phyloP scores from a whole-genome alignment of 2,113 vertebrate genomes.

The Eidolon helvum region DNA sequence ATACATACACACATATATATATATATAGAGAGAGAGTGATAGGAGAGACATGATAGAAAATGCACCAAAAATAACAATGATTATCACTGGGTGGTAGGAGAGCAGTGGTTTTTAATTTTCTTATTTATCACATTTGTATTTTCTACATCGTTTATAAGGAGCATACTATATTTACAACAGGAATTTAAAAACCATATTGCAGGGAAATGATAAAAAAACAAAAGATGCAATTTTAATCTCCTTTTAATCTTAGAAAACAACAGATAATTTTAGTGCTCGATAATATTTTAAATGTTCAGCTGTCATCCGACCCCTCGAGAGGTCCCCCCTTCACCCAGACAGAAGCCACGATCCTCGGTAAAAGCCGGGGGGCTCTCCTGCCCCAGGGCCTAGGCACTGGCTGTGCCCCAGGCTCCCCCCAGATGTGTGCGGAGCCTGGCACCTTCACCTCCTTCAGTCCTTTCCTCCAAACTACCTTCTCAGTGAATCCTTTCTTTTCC shows the following conservation, averaged over 20 bases:
- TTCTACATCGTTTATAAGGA: background rate
- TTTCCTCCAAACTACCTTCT: background rate
- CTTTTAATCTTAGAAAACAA: background rate
- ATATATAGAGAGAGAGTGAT: background rate
- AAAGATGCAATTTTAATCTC: background rate
- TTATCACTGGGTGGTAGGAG: background rate
- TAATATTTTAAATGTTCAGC: background rate
- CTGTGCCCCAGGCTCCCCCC: fast-evolving
- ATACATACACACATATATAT: fast-evolving
- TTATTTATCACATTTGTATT: background rate
- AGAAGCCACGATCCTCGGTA: background rate
- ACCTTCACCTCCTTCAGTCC: background rate
- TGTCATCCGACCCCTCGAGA: background rate
- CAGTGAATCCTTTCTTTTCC: background rate
- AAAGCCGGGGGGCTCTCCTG: background rate
- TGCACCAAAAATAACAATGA: background rate
- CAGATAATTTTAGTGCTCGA: background rate
- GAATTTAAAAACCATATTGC: background rate
- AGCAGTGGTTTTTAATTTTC: background rate
- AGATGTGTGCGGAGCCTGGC: too few relatives aligned
- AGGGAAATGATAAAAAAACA: background rate
- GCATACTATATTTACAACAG: background rate
- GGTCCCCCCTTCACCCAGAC: fast-evolving
- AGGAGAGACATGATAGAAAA: background rate
- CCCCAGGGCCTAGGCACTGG: background rate